Percentiles rank a stretch among this genome's conserved stretches.
These are phyloP conservation scores for Chrosomus eos DNA, from an alignment of 2,797 vertebrate species.

Conservation along the genomic window DNA sequence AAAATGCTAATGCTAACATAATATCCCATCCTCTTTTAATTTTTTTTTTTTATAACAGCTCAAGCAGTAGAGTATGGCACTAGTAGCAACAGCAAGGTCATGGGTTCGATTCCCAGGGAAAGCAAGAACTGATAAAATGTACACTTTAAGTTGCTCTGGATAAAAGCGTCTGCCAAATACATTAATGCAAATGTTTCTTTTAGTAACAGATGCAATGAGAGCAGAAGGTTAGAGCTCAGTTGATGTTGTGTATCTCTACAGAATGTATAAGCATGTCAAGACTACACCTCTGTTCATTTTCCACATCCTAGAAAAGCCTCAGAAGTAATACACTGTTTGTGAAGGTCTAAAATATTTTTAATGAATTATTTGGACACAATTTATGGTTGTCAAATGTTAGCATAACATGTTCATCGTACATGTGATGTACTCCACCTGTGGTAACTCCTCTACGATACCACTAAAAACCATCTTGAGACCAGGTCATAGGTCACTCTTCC, in stretches of 20 bases:
- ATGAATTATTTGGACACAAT: background rate
- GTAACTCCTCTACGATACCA: background rate
- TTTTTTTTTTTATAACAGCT: background rate
- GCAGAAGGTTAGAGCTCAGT: background rate
- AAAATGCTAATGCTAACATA: background rate
- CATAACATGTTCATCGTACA: background rate
- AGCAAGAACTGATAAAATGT: background rate
- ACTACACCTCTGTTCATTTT: background rate
- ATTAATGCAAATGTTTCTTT: background rate
- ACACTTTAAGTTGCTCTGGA: background rate
- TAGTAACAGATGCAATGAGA: background rate
- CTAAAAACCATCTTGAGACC: slow-evolving; percentile 8
- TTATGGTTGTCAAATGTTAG: background rate
- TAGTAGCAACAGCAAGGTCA: background rate
- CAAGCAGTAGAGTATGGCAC: background rate
- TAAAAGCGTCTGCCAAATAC: background rate
- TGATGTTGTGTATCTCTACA: slow-evolving; percentile 4
- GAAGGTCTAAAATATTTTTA: background rate
- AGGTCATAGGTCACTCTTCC: too few relatives aligned
- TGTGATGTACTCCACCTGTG: background rate
- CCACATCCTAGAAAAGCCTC: background rate
- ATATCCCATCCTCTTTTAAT: background rate
- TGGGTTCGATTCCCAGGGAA: background rate
- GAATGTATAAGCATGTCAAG: slow-evolving; percentile 9
- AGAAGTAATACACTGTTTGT: background rate